Evolutionary conservation across 1,140 invertebrate species (phyloP).

Genomic region (Palaemon carinicauda): DNA sequence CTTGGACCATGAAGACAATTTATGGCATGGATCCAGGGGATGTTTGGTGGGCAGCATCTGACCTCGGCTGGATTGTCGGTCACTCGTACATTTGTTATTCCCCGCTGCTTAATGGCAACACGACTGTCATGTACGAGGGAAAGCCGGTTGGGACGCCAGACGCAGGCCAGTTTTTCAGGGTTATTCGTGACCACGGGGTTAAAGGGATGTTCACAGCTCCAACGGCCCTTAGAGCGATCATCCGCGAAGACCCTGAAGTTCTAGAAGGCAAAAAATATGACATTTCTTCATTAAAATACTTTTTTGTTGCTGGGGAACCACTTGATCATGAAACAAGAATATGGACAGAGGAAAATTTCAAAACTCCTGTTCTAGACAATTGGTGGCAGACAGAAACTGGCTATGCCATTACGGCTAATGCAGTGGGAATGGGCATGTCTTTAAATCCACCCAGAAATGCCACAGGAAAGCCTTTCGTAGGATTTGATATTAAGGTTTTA

Average conservation of each 20-base stretch:
- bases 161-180: constrained; percentile 88
- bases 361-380: constrained; percentile 87
- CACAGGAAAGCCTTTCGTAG: constrained; percentile 80
- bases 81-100: constrained; percentile 94
- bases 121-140: constrained; percentile 91
- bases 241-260: constrained; percentile 73
- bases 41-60: constrained; percentile 86
- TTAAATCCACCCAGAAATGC: constrained; percentile 73
- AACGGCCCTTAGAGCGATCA: constrained; percentile 85
- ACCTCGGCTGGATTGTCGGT: constrained; percentile 93
- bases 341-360: constrained; percentile 84
- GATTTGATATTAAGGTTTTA: constrained; percentile 83
- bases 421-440: constrained; percentile 77
- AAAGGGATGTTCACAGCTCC: constrained; percentile 88
- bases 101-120: constrained; percentile 81
- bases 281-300: constrained; percentile 72
- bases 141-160: constrained; percentile 93
- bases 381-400: constrained; percentile 98
- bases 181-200: constrained; percentile 86
- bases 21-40: constrained; percentile 83
- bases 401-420: constrained; percentile 85
- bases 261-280: constrained; percentile 33
- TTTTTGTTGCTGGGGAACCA: constrained; percentile 93
- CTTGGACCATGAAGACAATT: constrained; percentile 84
- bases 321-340: constrained; percentile 89